Evolutionary conservation across 2,888 invertebrate species (phyloP).

Genomic region (Amaurobius ferox): DNA sequence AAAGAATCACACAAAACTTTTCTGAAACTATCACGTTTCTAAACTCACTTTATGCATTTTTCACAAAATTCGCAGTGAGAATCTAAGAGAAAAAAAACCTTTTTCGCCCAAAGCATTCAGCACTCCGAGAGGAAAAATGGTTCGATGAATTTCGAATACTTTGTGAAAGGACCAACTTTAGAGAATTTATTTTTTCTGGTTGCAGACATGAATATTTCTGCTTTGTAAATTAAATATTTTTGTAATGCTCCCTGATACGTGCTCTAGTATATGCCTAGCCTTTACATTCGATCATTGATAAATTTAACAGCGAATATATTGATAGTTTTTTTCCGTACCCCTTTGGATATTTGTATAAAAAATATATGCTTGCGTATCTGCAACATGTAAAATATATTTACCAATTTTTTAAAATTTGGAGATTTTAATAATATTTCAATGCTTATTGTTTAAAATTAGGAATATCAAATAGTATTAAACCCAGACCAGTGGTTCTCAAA

Average conservation of each 20-base stretch:
- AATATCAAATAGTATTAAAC: too few relatives aligned
- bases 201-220: not conserved
- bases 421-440: too few relatives aligned
- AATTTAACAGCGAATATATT: too few relatives aligned
- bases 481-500: too few relatives aligned
- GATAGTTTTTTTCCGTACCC: too few relatives aligned
- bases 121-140: not conserved
- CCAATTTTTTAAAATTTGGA: too few relatives aligned
- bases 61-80: slow-evolving; percentile 6
- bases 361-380: too few relatives aligned
- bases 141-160: not conserved
- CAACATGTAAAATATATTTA: too few relatives aligned
- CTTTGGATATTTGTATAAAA: too few relatives aligned
- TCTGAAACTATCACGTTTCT: slow-evolving; percentile 18
- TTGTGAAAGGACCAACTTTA: not conserved
- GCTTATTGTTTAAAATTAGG: too few relatives aligned
- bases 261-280: too few relatives aligned
- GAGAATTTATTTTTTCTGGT: not conserved
- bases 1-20: slow-evolving; percentile 5
- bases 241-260: not conserved
- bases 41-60: slow-evolving; percentile 14
- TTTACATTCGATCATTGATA: too few relatives aligned
- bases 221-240: not conserved
- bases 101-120: not conserved
- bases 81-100: not conserved